Base-by-base conservation (phyloP, 1,140 invertebrate species). In the Conopomorpha cramerella region DNA sequence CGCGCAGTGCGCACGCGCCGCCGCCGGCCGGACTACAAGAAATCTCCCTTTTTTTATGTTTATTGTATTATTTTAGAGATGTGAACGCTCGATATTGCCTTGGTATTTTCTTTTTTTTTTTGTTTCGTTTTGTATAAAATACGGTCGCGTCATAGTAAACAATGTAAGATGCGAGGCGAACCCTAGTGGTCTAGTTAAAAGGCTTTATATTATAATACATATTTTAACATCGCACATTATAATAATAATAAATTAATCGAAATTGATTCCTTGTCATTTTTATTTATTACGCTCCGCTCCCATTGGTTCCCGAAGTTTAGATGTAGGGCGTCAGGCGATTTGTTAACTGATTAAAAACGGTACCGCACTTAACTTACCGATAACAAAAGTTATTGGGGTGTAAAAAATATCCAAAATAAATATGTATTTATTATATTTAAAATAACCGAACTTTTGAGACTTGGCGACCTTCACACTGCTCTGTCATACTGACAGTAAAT, bases 171-270 rank as follows among this genome's bases (percentile, higher is more conserved):
- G 32, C 41, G 29, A 48, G 36, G 49, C 32, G 39, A 31, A 42
- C 43, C 42, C 30, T 41, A 47, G 36, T 52, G 53, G 55, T 62
- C 58, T 57, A 49, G 59, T 60, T 59, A 53, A 65, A 57, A 70
- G 66, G 67, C 67, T 76, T 71, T 67, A 67, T 67, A 61, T 59
- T 73, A 48, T 55, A 62, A 71, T 71, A 71, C 58, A 62, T 74
- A 70, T 74, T 71, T 70, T 76, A 76, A 76, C 67, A 72, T 67
- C 67, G 71, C 71, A 76, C 71, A 76, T 67, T 66, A 68, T 71
- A 72, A 76, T 76, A 76, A 76, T 71, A 72, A 76, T 76, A 76
- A 76, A 76, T 76, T 72, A 72, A 76, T 72, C 65, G 55, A 67
- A 76, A 71, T 49, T 38, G 58, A 57, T 64, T 55, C 54, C 62